phyloP scores from a whole-genome alignment of 2,797 vertebrate genomes.

The Epinephelus awoara region DNA sequence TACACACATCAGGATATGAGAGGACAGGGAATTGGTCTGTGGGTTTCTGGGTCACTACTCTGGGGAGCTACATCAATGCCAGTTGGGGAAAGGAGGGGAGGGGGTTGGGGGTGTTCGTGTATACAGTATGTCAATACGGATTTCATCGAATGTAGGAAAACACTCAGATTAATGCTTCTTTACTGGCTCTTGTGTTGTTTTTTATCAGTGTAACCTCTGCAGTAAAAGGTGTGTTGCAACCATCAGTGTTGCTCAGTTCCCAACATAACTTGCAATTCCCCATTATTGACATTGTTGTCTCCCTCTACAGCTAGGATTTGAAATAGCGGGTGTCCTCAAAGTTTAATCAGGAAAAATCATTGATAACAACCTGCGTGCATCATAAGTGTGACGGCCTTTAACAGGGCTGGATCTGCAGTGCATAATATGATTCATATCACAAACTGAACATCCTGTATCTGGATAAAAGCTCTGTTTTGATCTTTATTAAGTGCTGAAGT shows the following conservation, averaged over 20 bases:
- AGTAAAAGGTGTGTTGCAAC: background rate
- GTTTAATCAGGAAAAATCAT: background rate
- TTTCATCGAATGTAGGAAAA: slow-evolving; percentile 1
- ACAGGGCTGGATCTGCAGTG: background rate
- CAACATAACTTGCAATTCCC: background rate
- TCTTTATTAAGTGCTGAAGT: background rate
- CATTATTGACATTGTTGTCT: background rate
- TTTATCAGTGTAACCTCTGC: background rate
- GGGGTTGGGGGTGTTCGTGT: background rate
- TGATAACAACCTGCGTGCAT: background rate
- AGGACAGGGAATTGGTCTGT: slow-evolving; percentile 61
- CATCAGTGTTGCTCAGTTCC: background rate
- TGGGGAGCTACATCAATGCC: slow-evolving; percentile 47
- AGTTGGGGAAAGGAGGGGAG: background rate
- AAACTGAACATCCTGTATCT: slow-evolving; percentile 3
- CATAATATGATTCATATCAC: background rate
- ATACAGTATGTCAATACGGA: background rate
- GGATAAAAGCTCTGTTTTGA: slow-evolving; percentile 1
- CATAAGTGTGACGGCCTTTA: background rate
- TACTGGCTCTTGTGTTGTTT: background rate
- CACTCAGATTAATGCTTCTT: background rate
- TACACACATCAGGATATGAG: slow-evolving; percentile 62
- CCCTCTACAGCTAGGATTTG: background rate
- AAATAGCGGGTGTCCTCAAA: background rate
- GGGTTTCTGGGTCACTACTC: slow-evolving; percentile 55